phyloP scores from a whole-genome alignment of 2,888 invertebrate species.

The Halocaridina rubra region DNA sequence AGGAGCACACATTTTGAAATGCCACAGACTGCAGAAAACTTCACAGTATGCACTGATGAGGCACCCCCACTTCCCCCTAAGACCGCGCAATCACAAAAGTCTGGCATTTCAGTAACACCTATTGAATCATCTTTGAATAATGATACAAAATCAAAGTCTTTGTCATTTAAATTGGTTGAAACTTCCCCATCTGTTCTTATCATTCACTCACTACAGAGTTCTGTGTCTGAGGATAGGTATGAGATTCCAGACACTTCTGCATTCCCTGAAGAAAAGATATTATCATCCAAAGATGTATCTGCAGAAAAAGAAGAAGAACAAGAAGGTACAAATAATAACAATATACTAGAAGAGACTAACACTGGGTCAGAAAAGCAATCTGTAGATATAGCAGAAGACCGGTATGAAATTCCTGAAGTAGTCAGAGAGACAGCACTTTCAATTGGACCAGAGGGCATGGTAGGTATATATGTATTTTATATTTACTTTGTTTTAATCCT shows the following conservation, averaged over 20 bases:
- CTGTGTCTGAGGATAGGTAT: slow-evolving; percentile 27
- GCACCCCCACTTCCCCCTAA: too few species aligned
- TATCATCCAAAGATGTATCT: not conserved
- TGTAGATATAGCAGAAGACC: slow-evolving; percentile 17
- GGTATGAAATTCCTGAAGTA: slow-evolving; percentile 47
- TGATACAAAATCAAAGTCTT: not conserved
- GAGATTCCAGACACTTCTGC: slow-evolving; percentile 39
- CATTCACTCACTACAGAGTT: slow-evolving; percentile 9
- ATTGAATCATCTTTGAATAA: not conserved
- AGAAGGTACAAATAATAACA: not conserved
- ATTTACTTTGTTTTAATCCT: too few species aligned
- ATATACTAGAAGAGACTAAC: not conserved
- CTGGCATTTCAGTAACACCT: too few species aligned
- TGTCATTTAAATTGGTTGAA: not conserved
- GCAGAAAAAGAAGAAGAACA: not conserved
- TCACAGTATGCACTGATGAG: not conserved
- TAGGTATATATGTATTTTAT: slow-evolving; percentile 3
- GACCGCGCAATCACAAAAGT: too few species aligned
- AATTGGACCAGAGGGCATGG: slow-evolving; percentile 15
- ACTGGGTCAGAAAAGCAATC: not conserved
- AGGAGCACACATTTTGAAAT: not conserved
- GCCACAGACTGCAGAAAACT: not conserved
- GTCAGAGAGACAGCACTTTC: slow-evolving; percentile 21
- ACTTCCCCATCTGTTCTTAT: not conserved
- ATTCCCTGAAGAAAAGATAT: not conserved